These are phyloP conservation scores for Trypoxylon attenuatum DNA, from an alignment of 2,888 invertebrate species.

Conservation along the genomic window DNA sequence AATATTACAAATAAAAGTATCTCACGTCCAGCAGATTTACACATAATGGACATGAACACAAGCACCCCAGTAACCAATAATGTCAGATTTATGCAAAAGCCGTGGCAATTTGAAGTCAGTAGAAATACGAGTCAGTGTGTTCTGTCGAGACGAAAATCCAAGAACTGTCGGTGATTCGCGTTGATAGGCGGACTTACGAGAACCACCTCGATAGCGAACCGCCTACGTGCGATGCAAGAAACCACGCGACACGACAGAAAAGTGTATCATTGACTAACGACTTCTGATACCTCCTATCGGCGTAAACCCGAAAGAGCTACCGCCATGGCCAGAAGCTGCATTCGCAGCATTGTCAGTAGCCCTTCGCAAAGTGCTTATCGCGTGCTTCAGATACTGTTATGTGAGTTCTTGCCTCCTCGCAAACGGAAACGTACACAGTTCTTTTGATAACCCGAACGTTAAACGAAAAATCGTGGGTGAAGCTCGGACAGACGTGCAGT, in stretches of 20 bases:
- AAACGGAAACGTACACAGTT: background rate
- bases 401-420: background rate
- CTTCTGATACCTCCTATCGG: slow-evolving; percentile 50
- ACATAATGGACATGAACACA: no score
- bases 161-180: slow-evolving; percentile 25
- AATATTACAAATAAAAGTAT: no score
- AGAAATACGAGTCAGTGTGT: slow-evolving; percentile 3
- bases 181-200: slow-evolving; percentile 19
- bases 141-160: slow-evolving; percentile 27
- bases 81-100: no score
- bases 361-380: slow-evolving; percentile 34
- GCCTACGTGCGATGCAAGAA: slow-evolving; percentile 39
- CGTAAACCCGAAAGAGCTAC: slow-evolving; percentile 45
- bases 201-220: slow-evolving; percentile 37
- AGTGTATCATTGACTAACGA: slow-evolving; percentile 57
- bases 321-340: slow-evolving; percentile 37
- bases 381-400: slow-evolving; percentile 13
- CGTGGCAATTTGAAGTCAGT: no score
- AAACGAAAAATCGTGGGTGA: background rate
- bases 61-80: no score
- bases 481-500: no score
- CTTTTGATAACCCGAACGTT: background rate
- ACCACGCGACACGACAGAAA: slow-evolving; percentile 44
- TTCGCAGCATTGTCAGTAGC: slow-evolving; percentile 44
- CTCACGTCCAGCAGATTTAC: no score